phyloP scores from a whole-genome alignment of 2,797 vertebrate species.

The Hyperoplus immaculatus region DNA sequence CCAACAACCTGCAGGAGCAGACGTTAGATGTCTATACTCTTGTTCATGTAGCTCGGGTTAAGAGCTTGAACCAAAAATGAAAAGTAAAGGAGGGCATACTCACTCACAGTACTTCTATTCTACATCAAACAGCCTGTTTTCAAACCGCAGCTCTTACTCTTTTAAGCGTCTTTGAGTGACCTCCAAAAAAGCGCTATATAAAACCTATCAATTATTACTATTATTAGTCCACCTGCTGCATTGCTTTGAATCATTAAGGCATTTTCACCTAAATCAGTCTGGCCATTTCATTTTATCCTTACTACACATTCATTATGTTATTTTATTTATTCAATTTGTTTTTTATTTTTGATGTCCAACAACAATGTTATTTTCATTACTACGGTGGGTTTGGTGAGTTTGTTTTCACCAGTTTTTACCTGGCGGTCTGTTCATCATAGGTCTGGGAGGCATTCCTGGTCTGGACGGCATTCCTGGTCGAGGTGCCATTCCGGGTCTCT shows the following conservation, averaged over 20 bases:
- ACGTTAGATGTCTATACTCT: not conserved
- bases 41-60: not conserved
- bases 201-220: no score
- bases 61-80: not conserved
- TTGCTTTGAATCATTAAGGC: not conserved
- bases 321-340: not conserved
- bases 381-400: not conserved
- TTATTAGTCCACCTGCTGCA: not conserved
- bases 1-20: not conserved
- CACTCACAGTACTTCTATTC: no score
- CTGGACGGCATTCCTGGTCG: slow-evolving; percentile 75
- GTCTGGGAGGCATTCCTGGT: slow-evolving; percentile 36
- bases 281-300: not conserved
- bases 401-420: slow-evolving; percentile 81
- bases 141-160: not conserved
- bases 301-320: no score
- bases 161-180: no score
- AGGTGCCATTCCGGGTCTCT: slow-evolving; percentile 83
- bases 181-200: no score
- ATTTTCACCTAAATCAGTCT: not conserved
- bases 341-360: not conserved
- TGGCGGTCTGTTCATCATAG: slow-evolving; percentile 79
- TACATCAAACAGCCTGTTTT: not conserved
- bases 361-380: slow-evolving; percentile 7
- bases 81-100: not conserved